phyloP scores from a whole-genome alignment of 1,140 invertebrate genomes.

The Myzus persicae region DNA sequence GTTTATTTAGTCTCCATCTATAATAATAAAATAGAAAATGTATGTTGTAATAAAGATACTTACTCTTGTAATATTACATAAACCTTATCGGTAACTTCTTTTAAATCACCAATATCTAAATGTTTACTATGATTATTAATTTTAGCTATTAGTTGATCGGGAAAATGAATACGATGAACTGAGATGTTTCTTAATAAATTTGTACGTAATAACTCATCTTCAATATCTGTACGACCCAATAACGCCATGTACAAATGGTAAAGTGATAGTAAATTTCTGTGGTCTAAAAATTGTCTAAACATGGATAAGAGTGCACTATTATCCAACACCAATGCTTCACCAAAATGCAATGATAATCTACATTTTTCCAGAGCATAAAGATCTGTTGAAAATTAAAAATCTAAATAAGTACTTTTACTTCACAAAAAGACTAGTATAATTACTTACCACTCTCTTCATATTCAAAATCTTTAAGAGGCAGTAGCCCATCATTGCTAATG shows the following conservation, averaged over 20 bases:
- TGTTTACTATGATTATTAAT: constrained; percentile 14
- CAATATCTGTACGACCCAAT: background rate
- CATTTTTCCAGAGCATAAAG: constrained; percentile 44
- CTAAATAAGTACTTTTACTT: background rate
- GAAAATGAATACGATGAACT: constrained; percentile 40
- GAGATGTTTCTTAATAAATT: constrained; percentile 40
- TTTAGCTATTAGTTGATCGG: constrained; percentile 40
- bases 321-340: constrained; percentile 31
- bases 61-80: constrained; percentile 46
- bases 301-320: constrained; percentile 34
- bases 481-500: background rate
- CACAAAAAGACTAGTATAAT: background rate
- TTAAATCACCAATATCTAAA: constrained; percentile 43
- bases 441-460: constrained; percentile 7
- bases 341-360: constrained; percentile 32
- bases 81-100: constrained; percentile 32
- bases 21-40: background rate
- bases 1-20: background rate
- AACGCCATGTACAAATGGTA: constrained; percentile 47
- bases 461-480: constrained; percentile 41
- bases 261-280: constrained; percentile 36
- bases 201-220: constrained; percentile 33
- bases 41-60: background rate
- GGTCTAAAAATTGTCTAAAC: constrained; percentile 50
- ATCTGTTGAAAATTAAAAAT: constrained; percentile 35